Conservation (phyloP, 2,888 invertebrate species). For the Brenthis hecate region DNA sequence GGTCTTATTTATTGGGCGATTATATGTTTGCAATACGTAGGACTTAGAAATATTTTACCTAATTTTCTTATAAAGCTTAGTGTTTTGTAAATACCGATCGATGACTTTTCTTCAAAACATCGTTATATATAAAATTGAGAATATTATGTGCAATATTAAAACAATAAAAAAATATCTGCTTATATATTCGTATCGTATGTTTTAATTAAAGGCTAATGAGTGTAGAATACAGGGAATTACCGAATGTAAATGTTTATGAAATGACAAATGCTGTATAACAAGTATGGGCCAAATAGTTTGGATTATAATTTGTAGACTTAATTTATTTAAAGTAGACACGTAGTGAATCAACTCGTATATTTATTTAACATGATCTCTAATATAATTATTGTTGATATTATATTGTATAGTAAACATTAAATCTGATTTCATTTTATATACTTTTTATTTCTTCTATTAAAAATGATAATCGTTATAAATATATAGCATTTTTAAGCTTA, state of each 20-base stretch:
- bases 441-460: background rate
- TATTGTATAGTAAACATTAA: slow-evolving; percentile 42
- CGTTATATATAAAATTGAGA: background rate
- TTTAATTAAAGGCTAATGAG: background rate
- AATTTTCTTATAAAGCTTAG: no score
- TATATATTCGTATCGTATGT: background rate
- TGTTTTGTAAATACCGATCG: no score
- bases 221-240: slow-evolving; percentile 19
- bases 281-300: slow-evolving; percentile 10
- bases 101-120: no score
- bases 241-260: slow-evolving; percentile 2
- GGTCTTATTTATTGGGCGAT: background rate
- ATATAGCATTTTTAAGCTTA: no score
- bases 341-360: slow-evolving; percentile 39
- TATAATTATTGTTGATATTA: slow-evolving; percentile 55
- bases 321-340: slow-evolving; percentile 29
- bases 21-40: slow-evolving; percentile 11
- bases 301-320: slow-evolving; percentile 12
- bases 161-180: background rate
- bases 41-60: background rate
- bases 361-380: slow-evolving; percentile 62
- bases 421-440: slow-evolving; percentile 28
- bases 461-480: background rate
- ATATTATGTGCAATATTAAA: slow-evolving; percentile 14
- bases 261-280: background rate